Evolutionary conservation across 2,797 vertebrate species (phyloP).

Genomic region (Poeciliopsis presidionis): DNA sequence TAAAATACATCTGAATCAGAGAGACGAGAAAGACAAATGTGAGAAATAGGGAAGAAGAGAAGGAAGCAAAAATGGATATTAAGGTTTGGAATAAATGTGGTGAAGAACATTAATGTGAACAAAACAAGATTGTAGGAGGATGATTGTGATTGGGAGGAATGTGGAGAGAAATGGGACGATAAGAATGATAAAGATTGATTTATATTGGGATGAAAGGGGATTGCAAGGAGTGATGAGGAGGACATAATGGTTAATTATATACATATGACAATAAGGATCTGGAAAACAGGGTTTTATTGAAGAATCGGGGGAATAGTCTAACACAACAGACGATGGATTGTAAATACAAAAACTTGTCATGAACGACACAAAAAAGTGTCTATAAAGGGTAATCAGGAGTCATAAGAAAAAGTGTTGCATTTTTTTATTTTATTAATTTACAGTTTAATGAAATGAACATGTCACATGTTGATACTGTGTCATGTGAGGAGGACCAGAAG

Average conservation of each 20-base stretch:
- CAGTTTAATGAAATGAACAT: too few species aligned
- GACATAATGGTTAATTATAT: background rate
- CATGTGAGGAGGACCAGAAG: background rate
- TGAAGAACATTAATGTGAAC: background rate
- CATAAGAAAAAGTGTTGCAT: background rate
- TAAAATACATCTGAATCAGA: background rate
- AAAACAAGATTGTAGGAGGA: background rate
- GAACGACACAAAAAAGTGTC: background rate
- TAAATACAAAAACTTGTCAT: background rate
- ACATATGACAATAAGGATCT: background rate
- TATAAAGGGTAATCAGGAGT: background rate
- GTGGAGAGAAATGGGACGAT: background rate
- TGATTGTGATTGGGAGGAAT: background rate
- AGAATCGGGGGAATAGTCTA: background rate
- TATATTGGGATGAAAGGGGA: background rate
- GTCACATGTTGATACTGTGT: background rate
- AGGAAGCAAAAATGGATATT: background rate
- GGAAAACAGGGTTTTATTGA: background rate
- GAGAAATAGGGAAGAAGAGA: background rate
- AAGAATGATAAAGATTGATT: background rate
- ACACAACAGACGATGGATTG: background rate
- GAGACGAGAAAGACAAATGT: too few species aligned
- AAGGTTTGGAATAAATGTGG: background rate
- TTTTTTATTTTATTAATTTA: too few species aligned
- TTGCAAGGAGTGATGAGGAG: background rate